Evolutionary conservation across 2,797 vertebrate species (phyloP).

Genomic region (Galago senegalensis): DNA sequence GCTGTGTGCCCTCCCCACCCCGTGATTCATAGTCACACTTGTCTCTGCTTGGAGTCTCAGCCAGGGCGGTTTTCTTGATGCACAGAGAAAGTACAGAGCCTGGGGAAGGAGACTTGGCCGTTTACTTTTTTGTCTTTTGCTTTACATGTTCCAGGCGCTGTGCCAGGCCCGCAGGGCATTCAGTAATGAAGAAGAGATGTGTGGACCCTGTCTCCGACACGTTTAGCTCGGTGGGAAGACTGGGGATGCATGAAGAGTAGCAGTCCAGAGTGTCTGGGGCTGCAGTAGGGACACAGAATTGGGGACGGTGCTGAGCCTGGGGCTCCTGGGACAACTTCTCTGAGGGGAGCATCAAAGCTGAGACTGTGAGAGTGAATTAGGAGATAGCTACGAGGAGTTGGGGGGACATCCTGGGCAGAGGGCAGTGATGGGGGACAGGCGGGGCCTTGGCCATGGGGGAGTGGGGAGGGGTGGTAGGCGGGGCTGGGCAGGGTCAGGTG

Average conservation of each 20-base stretch:
- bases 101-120: background rate
- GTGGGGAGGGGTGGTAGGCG: background rate
- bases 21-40: background rate
- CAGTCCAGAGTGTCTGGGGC: fast-evolving
- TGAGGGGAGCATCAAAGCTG: background rate
- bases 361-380: background rate
- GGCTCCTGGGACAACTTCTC: background rate
- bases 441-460: fast-evolving
- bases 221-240: background rate
- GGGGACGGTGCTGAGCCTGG: background rate
- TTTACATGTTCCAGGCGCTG: background rate
- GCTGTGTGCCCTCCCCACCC: background rate
- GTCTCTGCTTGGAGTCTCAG: slow-evolving; percentile 18
- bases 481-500: fast-evolving
- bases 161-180: background rate
- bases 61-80: slow-evolving; percentile 72
- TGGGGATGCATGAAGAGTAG: fast-evolving
- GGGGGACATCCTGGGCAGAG: background rate
- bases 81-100: background rate
- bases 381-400: background rate
- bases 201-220: fast-evolving
- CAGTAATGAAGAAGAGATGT: background rate
- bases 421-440: background rate
- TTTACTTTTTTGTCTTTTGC: background rate
- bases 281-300: fast-evolving